Evolutionary conservation across 1,140 invertebrate genomes (phyloP), one percentile per base, ranked within the genome.

Genomic region (Papilio aristodemus): DNA sequence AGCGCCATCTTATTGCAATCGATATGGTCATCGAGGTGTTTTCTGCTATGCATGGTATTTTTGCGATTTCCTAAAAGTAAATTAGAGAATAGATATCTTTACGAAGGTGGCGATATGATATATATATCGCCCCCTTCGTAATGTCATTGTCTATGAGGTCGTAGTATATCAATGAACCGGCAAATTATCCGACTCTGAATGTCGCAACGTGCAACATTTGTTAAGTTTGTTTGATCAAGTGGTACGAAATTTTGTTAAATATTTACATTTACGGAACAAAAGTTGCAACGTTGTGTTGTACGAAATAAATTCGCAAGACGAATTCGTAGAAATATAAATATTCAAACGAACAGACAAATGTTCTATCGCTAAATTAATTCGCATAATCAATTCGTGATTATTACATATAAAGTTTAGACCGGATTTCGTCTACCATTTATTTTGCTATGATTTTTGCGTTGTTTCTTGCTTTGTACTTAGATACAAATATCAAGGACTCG

Each of bases 321-420:
- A 39, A 62, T 38, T 38, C 59, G 59, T 62, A 17, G 37, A 37
- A 62, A 37, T 62, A 62, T 60, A n/a, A 60, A 60, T 60, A 60
- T 38, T 10, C 36, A 60, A 60, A 60, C n/a, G 27, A 17, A 60
- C 58, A 60, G 36, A 60, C 58, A 60, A 60, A 60, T 32, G 38
- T 60, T 60, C 37, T 5, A 17, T 60, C 17, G n/a, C 36, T 37
- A 17, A 38, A 60, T 7, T 60, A 38, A 60, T 60, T 60, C 37
- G 37, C 32, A 37, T 60, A 60, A 38, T 36, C 58, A 60, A 60
- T 38, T 60, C 32, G 27, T 60, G n/a, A 60, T 38, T 60, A 50
- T 50, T 50, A 14, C 43, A n/a, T 14, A 11, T 60, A 59, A 17
- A 17, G 1, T 14, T 17, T 46, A 3, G 14, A 19, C 7, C 8